Evolutionary conservation across 2,797 vertebrate species (phyloP).

Genomic region (Aphelocoma californica): DNA sequence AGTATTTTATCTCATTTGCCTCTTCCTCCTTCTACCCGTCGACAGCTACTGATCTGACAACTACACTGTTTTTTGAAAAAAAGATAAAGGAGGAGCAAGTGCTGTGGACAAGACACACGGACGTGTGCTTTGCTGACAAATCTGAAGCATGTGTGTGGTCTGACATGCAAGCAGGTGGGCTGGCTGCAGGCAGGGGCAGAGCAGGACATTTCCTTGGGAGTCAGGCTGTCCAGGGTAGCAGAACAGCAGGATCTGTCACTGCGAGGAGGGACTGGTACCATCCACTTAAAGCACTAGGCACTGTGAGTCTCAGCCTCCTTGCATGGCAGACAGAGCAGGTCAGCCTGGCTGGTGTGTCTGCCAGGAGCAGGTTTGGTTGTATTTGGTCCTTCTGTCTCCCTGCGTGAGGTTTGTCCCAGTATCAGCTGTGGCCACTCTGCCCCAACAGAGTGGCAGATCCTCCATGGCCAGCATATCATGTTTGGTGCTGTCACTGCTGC

Average conservation of each 20-base stretch:
- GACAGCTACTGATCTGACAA: neutral
- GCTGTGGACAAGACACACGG: neutral
- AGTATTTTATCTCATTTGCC: neutral
- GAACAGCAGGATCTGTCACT: neutral
- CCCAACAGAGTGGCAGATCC: neutral
- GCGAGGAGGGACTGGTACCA: neutral
- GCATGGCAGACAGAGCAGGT: fast-evolving
- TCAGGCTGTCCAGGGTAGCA: neutral
- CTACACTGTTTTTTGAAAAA: neutral
- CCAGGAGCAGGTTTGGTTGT: neutral
- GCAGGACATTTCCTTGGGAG: neutral
- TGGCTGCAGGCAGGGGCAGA: neutral
- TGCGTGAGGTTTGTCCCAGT: neutral
- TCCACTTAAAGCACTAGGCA: neutral
- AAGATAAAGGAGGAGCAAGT: neutral
- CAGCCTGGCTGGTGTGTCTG: neutral
- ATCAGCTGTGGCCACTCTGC: neutral
- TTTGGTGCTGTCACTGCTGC: neutral
- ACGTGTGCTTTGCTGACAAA: neutral
- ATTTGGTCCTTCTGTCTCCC: neutral
- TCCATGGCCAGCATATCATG: fast-evolving
- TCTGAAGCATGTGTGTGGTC: neutral
- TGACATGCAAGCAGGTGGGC: neutral
- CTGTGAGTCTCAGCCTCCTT: neutral
- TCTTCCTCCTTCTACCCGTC: neutral